Evolutionary conservation across 2,797 vertebrate genomes (phyloP), one percentile per base, ranked within the genome.

Genomic region (Acridotheres tristis): DNA sequence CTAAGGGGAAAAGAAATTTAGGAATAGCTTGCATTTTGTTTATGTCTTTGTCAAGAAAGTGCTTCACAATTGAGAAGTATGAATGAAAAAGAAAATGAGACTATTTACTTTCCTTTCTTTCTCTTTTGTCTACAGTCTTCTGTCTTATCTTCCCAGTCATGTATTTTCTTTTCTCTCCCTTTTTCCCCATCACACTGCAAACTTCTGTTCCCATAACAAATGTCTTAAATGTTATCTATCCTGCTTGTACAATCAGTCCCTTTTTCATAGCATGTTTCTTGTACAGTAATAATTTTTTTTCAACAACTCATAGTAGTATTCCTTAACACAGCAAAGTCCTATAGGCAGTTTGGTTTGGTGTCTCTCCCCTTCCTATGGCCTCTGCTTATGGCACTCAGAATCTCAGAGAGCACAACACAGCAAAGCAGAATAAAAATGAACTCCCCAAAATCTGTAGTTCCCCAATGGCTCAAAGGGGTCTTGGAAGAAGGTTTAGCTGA

Each of bases 401-500:
- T 76, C 62, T 71, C 71, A n/a, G 53, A 91, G 13, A 85, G 57
- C 43, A 67, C 63, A 78, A 74, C 23, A 50, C 62, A 63, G 61
- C 50, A 61, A 85, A 83, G 57, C 42, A 82, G 50, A 95, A 78
- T 32, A 87, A 87, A 95, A 94, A 88, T 38, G 87, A 86, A 51
- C 57, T 61, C 63, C 58, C 71, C 69, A 34, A 93, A 92, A 97
- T 91, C 55, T 83, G 45, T 58, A 50, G 73, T 38, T 72, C 43
- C 45, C 65, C 66, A 40, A 1, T 27, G 80, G 38, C 55, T 81
- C 58, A 66, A 48, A 75, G 43, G 82, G 76, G 63, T 88, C 88
- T 88, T 67, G 63, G 47, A 84, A 68, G 48, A 91, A 83, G 78
- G 84, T 93, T 94, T 94, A 93, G 69, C 76, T 96, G 74, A 77